Evolutionary conservation across 2,797 vertebrate genomes (phyloP).

Genomic region (Parauchenoglanis punctatus): DNA sequence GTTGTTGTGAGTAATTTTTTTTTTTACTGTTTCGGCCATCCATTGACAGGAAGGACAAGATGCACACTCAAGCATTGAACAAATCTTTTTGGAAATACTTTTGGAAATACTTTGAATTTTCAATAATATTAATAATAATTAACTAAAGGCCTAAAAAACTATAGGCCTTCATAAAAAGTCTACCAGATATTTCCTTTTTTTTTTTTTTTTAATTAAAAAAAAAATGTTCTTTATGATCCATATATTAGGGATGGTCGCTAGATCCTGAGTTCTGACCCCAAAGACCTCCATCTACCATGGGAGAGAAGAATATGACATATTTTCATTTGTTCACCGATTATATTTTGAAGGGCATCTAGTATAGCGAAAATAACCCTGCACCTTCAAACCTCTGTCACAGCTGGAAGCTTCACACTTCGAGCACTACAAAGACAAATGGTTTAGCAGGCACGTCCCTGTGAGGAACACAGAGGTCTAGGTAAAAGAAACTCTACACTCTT

Average conservation of each 20-base stretch:
- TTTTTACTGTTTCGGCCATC: neutral
- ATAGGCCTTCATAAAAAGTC: neutral
- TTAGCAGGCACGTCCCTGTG: neutral
- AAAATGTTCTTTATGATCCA: neutral
- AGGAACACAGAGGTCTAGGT: neutral
- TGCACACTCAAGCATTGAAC: neutral
- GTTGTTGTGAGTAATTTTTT: neutral
- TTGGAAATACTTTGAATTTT: neutral
- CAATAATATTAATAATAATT: neutral
- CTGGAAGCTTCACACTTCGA: neutral
- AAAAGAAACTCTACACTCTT: neutral
- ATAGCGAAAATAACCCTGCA: neutral
- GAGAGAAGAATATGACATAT: neutral
- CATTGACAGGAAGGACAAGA: neutral
- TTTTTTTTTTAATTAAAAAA: neutral
- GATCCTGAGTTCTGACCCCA: neutral
- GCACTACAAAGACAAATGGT: neutral
- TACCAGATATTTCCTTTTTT: neutral
- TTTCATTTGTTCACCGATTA: neutral
- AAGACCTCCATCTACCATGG: neutral
- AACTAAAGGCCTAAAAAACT: neutral
- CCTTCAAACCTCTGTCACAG: neutral
- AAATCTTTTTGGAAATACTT: neutral
- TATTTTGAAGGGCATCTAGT: neutral
- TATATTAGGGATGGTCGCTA: neutral